These are phyloP conservation scores for Herpetotheres cachinnans DNA, from an alignment of 2,113 vertebrate species.

Conservation along the genomic window DNA sequence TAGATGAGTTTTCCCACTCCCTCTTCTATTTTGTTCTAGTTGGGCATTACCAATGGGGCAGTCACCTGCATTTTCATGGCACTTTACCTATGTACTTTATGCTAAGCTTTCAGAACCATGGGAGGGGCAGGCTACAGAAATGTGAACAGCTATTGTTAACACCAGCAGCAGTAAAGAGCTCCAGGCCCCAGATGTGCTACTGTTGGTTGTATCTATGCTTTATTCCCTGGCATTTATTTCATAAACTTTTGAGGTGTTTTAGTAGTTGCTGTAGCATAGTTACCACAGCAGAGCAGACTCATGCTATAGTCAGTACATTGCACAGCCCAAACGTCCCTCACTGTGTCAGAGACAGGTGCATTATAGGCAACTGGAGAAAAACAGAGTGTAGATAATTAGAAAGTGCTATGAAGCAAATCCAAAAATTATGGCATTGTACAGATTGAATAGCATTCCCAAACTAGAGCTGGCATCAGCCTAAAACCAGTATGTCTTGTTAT, in stretches of 20 bases:
- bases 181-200: neutral
- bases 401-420: slow-evolving; percentile 66
- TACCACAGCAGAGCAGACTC: neutral
- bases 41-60: neutral
- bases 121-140: neutral
- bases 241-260: neutral
- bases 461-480: neutral
- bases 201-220: neutral
- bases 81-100: neutral
- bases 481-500: slow-evolving; percentile 11
- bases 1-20: neutral
- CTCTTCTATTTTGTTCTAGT: neutral
- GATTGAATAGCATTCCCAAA: slow-evolving; percentile 37
- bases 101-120: neutral
- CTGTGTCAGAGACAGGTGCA: neutral
- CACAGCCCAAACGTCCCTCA: neutral
- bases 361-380: slow-evolving; percentile 59
- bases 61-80: neutral
- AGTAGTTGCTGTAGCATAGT: neutral
- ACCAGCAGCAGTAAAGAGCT: neutral
- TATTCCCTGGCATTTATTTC: neutral
- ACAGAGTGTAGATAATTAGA: slow-evolving; percentile 46
- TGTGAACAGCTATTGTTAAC: neutral
- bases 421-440: slow-evolving; percentile 36
- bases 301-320: neutral